Conservation (phyloP, 2,888 invertebrate species). For the Agonopterix alstromeriana region DNA sequence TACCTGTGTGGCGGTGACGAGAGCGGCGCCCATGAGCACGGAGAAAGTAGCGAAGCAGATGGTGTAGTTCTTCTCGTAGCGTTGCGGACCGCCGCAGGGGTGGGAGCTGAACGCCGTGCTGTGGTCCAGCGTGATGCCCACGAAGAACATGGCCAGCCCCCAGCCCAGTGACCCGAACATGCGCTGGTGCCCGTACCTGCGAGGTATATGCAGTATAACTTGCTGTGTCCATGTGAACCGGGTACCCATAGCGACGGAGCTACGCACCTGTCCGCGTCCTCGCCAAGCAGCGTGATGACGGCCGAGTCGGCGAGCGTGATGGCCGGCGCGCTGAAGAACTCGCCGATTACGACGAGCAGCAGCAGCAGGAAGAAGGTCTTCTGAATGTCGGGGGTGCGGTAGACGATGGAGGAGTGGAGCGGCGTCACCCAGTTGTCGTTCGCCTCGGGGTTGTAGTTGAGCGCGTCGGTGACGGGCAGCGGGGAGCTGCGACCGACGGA, state of each 20-base stretch:
- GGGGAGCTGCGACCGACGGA: conserved; percentile 74
- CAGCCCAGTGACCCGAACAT: conserved; percentile 99
- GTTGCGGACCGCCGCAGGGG: conserved; percentile 91
- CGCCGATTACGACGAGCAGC: conserved; percentile 95
- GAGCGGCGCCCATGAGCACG: conserved; percentile 95
- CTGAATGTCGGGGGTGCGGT: conserved; percentile 91
- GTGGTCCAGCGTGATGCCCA: conserved; percentile 96
- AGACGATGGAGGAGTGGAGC: conserved; percentile 95
- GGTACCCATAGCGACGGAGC: neutral
- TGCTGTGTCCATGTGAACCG: neutral
- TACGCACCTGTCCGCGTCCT: conserved; percentile 85
- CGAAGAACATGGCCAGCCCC: conserved; percentile 99
- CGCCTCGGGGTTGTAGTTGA: conserved; percentile 82
- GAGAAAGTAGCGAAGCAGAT: conserved; percentile 99
- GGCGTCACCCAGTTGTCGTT: conserved; percentile 91
- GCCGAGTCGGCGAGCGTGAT: conserved; percentile 96
- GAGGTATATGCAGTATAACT: neutral
- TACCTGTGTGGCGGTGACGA: conserved; percentile 93
- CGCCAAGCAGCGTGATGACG: conserved; percentile 91
- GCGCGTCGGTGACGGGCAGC: conserved; percentile 83
- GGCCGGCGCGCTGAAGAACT: conserved; percentile 98
- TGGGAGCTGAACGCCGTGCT: conserved; percentile 96
- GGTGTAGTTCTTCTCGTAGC: conserved; percentile 97
- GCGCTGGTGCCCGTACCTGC: conserved; percentile 93
- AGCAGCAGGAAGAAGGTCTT: conserved; percentile 96